A percentile compares a stretch with the other conserved stretches of the same genome.
These are phyloP conservation scores for Corythornis cristatus DNA, from an alignment of 2,113 vertebrate genomes.

Conservation along the genomic window DNA sequence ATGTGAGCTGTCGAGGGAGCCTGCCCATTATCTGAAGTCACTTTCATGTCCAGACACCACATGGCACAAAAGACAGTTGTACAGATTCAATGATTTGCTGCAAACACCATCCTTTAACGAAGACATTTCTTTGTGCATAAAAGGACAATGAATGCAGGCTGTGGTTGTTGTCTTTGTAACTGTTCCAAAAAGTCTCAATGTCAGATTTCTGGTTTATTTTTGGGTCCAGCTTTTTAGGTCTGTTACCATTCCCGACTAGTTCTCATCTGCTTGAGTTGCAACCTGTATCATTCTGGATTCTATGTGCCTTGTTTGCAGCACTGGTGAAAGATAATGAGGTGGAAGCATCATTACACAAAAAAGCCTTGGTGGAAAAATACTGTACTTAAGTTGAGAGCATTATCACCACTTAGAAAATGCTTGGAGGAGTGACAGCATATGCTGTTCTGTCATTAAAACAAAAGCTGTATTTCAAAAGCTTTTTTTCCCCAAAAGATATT, in stretches of 20 bases:
- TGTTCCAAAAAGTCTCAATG: not conserved
- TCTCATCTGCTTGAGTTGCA: not conserved
- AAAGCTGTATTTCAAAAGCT: slow-evolving; percentile 40
- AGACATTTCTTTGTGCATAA: not conserved
- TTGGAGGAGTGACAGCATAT: slow-evolving; percentile 44
- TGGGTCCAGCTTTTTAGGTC: not conserved
- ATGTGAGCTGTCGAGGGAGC: not conserved
- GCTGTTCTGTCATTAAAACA: slow-evolving; percentile 57
- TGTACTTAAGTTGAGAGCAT: slow-evolving; percentile 35
- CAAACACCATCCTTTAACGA: not conserved
- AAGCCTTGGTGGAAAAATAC: slow-evolving; percentile 48
- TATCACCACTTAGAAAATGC: slow-evolving; percentile 23
- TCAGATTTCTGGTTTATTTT: not conserved
- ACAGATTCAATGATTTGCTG: not conserved
- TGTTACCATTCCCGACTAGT: not conserved
- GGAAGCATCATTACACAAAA: not conserved
- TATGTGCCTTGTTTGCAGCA: not conserved
- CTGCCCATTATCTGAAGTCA: not conserved
- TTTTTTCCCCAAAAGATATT: not conserved
- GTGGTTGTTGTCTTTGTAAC: not conserved
- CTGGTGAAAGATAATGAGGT: not conserved
- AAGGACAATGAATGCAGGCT: not conserved
- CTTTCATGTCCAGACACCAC: not conserved
- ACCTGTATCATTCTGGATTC: not conserved
- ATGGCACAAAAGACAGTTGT: not conserved